Base-by-base conservation (phyloP, 2,797 vertebrate genomes). In the Tinamus major region DNA sequence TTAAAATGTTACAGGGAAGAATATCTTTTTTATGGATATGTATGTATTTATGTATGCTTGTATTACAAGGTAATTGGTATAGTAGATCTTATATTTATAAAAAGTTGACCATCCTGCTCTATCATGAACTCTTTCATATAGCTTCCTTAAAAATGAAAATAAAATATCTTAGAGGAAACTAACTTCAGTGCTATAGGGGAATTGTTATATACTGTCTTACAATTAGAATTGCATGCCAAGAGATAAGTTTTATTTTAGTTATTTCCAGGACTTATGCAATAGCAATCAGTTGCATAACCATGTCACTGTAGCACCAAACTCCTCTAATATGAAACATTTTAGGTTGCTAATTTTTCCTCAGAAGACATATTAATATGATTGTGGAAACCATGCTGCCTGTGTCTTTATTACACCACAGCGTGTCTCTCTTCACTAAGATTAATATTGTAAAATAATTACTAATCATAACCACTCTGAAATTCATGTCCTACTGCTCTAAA, bases 401-500 rank as follows among this genome's bases (percentile, higher is more conserved):
- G 35, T 59, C 49, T 61, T 79, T 83, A 46, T 62, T 35, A 83
- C 6, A 76, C 35, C 85, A 90, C 65, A 67, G 41, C 1, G 0
- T 83, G 71, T 75, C 64, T 93, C 77, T 85, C 41, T 92, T 33
- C 71, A 44, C 74, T 80, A 79, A 68, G 35, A 79, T 51, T 80
- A 49, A 75, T 94, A 61, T 10, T 69, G 27, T 67, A 70, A 85
- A 95, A 90, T 90, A 88, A 94, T 81, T 37, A n/a, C 37, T 93
- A 91, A 84, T 85, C 21, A 7, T 68, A 72, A 79, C 78, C 5
- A 59, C 48, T 85, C 85, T 79, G 27, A 83, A 84, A 85, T 29
- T 21, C 5, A 10, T 72, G 16, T 44, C 33, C 21, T 69, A 42
- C 41, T 79, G 62, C 18, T 92, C 9, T 79, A 82, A 41, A 76